These are phyloP conservation scores for Halyomorpha halys DNA, from an alignment of 1,140 invertebrate species.

Conservation along the genomic window DNA sequence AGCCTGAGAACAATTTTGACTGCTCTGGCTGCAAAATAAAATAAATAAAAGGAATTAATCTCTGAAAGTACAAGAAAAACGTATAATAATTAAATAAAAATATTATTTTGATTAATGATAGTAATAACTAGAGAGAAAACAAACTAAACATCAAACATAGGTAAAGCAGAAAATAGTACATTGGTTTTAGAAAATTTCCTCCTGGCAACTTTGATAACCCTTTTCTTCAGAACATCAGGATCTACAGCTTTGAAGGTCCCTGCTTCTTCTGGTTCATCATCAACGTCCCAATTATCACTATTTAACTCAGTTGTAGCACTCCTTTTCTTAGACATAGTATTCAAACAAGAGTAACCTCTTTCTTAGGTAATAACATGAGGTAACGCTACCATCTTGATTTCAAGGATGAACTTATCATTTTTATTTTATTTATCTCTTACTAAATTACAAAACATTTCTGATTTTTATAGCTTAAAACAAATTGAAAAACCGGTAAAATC, in stretches of 20 bases:
- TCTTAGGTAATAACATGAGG: too few species aligned
- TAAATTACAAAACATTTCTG: too few species aligned
- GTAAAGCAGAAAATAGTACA: constrained; percentile 20
- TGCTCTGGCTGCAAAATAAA: constrained; percentile 5
- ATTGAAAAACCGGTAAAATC: too few species aligned
- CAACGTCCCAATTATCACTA: constrained; percentile 83
- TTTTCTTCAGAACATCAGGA: constrained; percentile 56
- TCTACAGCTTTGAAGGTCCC: constrained; percentile 59
- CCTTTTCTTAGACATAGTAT: constrained; percentile 47
- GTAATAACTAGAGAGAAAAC: background rate
- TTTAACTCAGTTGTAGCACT: constrained; percentile 65
- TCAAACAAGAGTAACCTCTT: too few species aligned
- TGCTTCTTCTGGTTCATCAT: constrained; percentile 67
- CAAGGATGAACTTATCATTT: too few species aligned
- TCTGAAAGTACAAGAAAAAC: too few species aligned
- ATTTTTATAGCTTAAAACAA: too few species aligned
- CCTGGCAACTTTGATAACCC: constrained; percentile 68
- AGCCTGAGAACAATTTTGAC: constrained; percentile 37
- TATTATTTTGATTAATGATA: background rate
- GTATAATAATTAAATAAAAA: background rate
- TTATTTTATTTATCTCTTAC: too few species aligned
- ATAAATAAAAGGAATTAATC: background rate
- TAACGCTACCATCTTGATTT: too few species aligned
- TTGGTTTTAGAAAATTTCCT: constrained; percentile 40
- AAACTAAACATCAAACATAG: background rate